Base-by-base conservation (phyloP, 2,888 invertebrate species). In the Deladenus siricidicola region DNA sequence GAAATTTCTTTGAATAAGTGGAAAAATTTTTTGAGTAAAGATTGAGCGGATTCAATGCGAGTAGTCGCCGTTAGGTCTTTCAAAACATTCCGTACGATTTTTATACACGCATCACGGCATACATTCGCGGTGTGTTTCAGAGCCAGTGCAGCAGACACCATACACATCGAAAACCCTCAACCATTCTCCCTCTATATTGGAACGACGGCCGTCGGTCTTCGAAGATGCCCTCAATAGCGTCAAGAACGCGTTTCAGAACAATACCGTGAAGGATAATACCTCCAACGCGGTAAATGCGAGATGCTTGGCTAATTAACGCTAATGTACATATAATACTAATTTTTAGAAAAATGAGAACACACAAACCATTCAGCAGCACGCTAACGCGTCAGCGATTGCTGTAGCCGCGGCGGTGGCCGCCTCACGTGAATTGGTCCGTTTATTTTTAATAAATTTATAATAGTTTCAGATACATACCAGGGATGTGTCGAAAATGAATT, bases 171-270 rank as follows among this genome's bases (percentile, higher is more conserved):
- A 26, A 17, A 57, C 23, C 56, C 19, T 24, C 6, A 23, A 39
- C 42, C 21, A 56, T 29, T 21, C 29, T 43, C 10, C 49, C 56
- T 48, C 34, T n/a, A 8, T 34, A 21, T 42, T 56, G 65, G 72
- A 73, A 58, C 60, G 75, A 45, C 67, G 74, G 30, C 68, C 69
- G 3, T 71, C 71, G 8, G 62, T 71, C 1, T 70, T 76, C 59
- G 75, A 76, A 49, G 75, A 73, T 21, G 73, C 75, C 2, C 61
- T 75, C 19, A 70, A 68, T 19, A 68, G 69, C 4, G 74, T 76
- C 21, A 65, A 69, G 44, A 69, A 70, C 19, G 70, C 66, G 42
- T 68, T 75, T 56, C 66, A 64, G 29, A 63, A 60, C 14, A 14
- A 23, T 3, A 30, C 23, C n/a, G 49, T 30, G 48, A 14, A 14